Evolutionary conservation across 2,797 vertebrate genomes (phyloP).

Genomic region (Poecile montanus): DNA sequence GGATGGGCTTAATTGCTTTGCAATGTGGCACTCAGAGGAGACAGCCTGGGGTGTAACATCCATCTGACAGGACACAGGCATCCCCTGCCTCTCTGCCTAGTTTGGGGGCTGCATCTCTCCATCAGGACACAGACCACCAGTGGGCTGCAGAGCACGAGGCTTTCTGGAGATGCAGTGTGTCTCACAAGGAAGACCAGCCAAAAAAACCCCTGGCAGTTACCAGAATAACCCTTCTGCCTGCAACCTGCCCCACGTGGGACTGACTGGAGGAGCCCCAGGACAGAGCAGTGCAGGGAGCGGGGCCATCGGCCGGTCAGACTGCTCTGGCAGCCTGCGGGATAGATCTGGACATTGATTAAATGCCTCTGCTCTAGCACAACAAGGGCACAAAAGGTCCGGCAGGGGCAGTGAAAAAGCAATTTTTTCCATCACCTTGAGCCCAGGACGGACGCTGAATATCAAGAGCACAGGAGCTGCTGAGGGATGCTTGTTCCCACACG

Average conservation of each 20-base stretch:
- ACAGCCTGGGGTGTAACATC: background rate
- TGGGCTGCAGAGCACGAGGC: accelerated
- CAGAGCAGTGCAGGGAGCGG: background rate
- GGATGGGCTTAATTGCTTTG: background rate
- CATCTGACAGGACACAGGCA: background rate
- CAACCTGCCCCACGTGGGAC: background rate
- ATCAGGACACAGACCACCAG: accelerated
- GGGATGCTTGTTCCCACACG: background rate
- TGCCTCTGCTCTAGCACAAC: background rate
- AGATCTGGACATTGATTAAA: background rate
- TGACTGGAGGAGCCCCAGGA: background rate
- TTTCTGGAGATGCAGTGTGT: background rate
- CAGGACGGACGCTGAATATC: accelerated
- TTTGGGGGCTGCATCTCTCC: background rate
- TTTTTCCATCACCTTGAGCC: slow-evolving; percentile 6
- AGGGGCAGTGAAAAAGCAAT: background rate
- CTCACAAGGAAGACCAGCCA: background rate
- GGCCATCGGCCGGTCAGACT: background rate
- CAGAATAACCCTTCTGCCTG: background rate
- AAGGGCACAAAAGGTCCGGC: background rate
- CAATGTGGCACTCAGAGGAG: background rate
- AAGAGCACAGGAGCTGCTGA: background rate
- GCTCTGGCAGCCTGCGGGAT: background rate
- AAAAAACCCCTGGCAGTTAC: background rate
- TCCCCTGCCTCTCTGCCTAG: accelerated